phyloP scores from a whole-genome alignment of 2,888 invertebrate species.

The Spicauda simplicius region DNA sequence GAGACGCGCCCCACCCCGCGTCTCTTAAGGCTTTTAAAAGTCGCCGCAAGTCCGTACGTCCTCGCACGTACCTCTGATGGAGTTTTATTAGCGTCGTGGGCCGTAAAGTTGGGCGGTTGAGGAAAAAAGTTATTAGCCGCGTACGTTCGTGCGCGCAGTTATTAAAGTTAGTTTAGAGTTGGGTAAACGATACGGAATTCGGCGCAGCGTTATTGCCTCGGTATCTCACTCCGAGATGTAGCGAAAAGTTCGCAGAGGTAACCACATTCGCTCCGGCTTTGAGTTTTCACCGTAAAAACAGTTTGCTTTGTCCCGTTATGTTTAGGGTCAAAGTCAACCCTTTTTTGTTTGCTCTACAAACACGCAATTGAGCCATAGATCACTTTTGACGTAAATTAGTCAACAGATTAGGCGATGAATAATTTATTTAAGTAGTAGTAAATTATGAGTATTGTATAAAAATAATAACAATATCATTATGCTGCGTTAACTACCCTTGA shows the following conservation, averaged over 20 bases:
- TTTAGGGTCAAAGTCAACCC: conserved; percentile 2
- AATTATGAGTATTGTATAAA: neutral
- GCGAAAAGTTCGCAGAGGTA: neutral
- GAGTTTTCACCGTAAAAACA: neutral
- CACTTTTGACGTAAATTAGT: conserved; percentile 14
- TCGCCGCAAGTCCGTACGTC: conserved; percentile 41
- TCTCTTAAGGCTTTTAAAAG: conserved; percentile 47
- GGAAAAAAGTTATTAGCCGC: conserved; percentile 65
- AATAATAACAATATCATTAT: neutral
- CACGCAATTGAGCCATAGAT: conserved; percentile 28
- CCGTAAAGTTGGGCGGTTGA: conserved; percentile 58
- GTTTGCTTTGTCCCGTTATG: neutral
- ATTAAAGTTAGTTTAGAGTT: conserved; percentile 59
- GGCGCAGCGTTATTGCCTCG: conserved; percentile 12
- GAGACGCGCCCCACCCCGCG: conserved; percentile 45
- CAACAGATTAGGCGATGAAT: conserved; percentile 10
- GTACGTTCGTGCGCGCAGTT: conserved; percentile 49
- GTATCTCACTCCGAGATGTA: conserved; percentile 3
- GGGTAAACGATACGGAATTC: conserved; percentile 36
- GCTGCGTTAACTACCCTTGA: neutral
- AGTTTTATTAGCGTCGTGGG: conserved; percentile 70
- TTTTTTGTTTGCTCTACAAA: conserved; percentile 2
- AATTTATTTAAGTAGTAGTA: conserved; percentile 4
- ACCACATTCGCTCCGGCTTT: neutral
- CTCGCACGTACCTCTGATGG: conserved; percentile 54